Evolutionary conservation across 2,888 invertebrate species (phyloP).

Genomic region (Apocheima hispidaria): DNA sequence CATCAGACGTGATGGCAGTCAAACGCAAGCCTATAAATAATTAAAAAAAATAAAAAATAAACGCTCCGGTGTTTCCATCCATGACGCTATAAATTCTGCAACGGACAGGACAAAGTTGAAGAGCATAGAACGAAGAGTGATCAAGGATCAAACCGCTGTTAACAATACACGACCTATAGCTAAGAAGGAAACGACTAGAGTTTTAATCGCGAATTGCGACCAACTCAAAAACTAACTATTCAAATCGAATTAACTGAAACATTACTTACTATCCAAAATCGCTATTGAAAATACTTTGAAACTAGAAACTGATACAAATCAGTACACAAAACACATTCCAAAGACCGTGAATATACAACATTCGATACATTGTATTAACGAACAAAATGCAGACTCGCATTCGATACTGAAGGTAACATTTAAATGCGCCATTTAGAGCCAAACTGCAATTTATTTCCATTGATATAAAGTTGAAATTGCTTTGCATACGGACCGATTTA

Average conservation of each 20-base stretch:
- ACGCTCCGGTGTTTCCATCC: too few species aligned
- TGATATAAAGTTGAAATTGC: slow-evolving; percentile 48
- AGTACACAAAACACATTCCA: slow-evolving; percentile 21
- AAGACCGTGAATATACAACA: slow-evolving; percentile 14
- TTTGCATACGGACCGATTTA: slow-evolving; percentile 42
- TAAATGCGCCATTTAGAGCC: slow-evolving; percentile 36
- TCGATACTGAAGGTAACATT: slow-evolving; percentile 40
- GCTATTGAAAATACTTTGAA: slow-evolving; percentile 14
- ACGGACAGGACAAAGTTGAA: too few species aligned
- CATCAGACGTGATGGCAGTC: too few species aligned
- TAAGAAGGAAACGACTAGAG: too few species aligned
- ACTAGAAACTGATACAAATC: slow-evolving; percentile 21
- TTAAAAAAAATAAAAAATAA: too few species aligned
- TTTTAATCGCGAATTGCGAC: too few species aligned
- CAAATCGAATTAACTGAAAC: not conserved
- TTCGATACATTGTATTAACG: slow-evolving; percentile 37
- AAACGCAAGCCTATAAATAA: too few species aligned
- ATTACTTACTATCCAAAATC: not conserved
- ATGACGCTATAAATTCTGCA: too few species aligned
- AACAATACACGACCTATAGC: too few species aligned
- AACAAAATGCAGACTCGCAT: slow-evolving; percentile 44
- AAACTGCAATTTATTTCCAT: slow-evolving; percentile 38
- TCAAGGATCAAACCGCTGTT: too few species aligned
- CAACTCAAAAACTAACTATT: not conserved
- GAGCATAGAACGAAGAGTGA: too few species aligned